Evolutionary conservation across 2,888 invertebrate species (phyloP), one percentile per base, ranked within the genome.

Genomic region (Thereva nobilitata): DNA sequence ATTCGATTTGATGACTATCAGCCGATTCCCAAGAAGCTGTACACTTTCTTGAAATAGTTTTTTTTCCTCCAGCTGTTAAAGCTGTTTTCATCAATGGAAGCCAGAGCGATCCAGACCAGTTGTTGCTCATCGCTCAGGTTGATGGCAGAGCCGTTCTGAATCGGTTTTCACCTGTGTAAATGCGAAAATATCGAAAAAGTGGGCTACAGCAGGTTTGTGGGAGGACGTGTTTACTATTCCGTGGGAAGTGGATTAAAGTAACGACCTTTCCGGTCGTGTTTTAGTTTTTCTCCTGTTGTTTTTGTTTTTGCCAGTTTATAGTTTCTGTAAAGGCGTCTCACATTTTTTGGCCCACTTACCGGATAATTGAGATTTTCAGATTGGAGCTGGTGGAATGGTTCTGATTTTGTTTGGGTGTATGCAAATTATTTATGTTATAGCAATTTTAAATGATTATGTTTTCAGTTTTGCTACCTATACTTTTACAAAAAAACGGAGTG

Each of bases 151-250:
- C 2, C 23, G 23, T 23, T 23, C 1, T 2, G 23, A 23, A 2
- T 23, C 23, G 23, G 23, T 23, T 47, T 61, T 61, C 61, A 61
- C 61, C 61, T 61, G 61, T 23, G 23, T 50, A 50, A n/a, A 61
- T 40, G 50, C 50, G 40, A 40, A 61, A 45, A 37, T 49, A 23
- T 23, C 23, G 23, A 23, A 41, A 61, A 61, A 61, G 50, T 61
- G 50, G 61, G 50, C 61, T 61, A 61, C 61, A 50, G 49, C 12
- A 61, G 41, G 37, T 40, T 10, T n/a, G 61, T 61, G 61, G 61
- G 61, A 50, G 61, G 61, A 61, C 61, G 37, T 61, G 50, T 61
- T 61, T 61, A 61, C 50, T 61, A 61, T 61, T n/a, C 10, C 40
- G 61, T 61, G 61, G 61, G 61, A 61, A 41, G 61, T 23, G 41